These are phyloP conservation scores for Agrypnus murinus DNA, from an alignment of 2,888 invertebrate genomes.

Conservation along the genomic window DNA sequence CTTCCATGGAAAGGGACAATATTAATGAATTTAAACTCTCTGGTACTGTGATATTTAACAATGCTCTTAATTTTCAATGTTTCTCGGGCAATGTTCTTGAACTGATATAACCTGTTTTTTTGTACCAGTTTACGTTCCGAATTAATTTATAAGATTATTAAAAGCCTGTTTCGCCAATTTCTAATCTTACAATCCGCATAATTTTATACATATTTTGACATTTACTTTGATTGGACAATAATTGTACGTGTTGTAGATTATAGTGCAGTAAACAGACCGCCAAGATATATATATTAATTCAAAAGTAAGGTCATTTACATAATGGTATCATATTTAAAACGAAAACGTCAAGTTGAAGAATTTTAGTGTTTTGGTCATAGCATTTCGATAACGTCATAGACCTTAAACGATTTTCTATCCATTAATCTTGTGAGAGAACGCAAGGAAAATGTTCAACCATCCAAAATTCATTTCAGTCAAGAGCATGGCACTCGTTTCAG, in stretches of 20 bases:
- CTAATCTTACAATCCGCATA: background rate
- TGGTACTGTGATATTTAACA: constrained; percentile 18
- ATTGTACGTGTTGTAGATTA: too few species aligned
- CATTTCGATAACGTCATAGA: too few species aligned
- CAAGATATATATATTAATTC: too few species aligned
- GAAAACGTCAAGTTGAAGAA: too few species aligned
- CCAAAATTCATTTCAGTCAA: constrained; percentile 30
- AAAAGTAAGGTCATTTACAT: too few species aligned
- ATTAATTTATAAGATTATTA: background rate
- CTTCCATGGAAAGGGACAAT: background rate
- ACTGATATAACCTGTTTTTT: constrained; percentile 24
- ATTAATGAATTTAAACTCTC: constrained; percentile 6
- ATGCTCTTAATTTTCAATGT: constrained; percentile 22
- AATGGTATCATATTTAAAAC: too few species aligned
- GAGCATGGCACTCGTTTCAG: constrained; percentile 20
- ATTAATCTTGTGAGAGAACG: background rate
- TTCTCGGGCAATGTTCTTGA: constrained; percentile 14
- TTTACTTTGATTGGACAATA: too few species aligned
- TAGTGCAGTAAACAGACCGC: too few species aligned
- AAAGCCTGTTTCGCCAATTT: constrained; percentile 1
- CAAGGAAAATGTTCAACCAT: constrained; percentile 11
- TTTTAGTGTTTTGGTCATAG: too few species aligned
- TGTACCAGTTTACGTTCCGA: constrained; percentile 1
- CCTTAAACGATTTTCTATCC: too few species aligned
- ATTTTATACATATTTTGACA: background rate